Evolutionary conservation across 2,113 vertebrate species (phyloP), one percentile per base, ranked within the genome.

Genomic region (Apistogramma diplotaenia): DNA sequence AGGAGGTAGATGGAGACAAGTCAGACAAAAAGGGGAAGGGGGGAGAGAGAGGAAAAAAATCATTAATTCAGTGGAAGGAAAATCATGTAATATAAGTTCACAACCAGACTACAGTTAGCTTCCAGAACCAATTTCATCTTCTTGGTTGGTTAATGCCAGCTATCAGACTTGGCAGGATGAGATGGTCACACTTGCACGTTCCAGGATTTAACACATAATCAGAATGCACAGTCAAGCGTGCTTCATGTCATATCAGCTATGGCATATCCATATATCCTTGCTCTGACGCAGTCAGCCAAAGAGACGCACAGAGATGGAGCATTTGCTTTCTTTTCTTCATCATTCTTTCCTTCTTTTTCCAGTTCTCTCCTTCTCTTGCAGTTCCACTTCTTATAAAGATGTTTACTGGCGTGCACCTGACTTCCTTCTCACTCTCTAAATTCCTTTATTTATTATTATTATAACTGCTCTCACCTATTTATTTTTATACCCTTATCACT

Each of bases 191-290:
- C 70, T 72, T 53, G 56, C 40, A 82, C 4, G 5, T 83, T 85
- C 37, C 73, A 86, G 73, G 84, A 74, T 87, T 79, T 73, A 87
- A 56, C 76, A 90, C 74, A 84, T 85, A 84, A 93, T 89, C 83
- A 88, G 80, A 82, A 88, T 80, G 86, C 87, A 89, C 86, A 87
- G 76, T 62, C 85, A 88, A 91, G 82, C 81, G 4, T 87, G 78
- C 57, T 82, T 65, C 83, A 76, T 85, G 85, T 91, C 87, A 89
- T 49, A 89, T 91, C 76, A 92, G 79, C 82, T 74, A 76, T 78
- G 83, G 62, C 53, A 84, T 76, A 87, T 84, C 77, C 76, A 90
- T 88, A 89, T 82, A 88, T 89, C 78, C 78, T 77, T 81, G 19
- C 56, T 54, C 46, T 74, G 51, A 61, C 86, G 85, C 77, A 89